Evolutionary conservation across 2,797 vertebrate species (phyloP), one percentile per base, ranked within the genome.

Genomic region (Chiroxiphia lanceolata): DNA sequence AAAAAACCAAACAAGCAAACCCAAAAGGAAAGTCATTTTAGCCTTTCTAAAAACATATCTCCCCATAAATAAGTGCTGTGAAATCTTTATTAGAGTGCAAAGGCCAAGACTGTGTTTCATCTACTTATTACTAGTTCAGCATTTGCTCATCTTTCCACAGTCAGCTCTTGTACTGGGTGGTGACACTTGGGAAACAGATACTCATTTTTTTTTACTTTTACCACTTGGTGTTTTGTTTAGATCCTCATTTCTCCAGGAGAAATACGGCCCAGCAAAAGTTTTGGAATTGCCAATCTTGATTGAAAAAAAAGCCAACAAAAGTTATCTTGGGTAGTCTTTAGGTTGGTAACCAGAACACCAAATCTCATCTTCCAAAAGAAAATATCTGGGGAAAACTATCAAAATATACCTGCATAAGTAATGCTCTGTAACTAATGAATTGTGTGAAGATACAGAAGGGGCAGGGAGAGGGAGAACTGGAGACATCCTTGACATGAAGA

Each of bases 131-230:
- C 1, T 4, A 71, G 40, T 57, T 83, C 36, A 83, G 3, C 11
- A 3, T 59, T 80, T 69, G 17, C 18, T n/a, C 10, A 2, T 67
- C 16, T 77, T 68, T 34, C 27, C 1, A 0, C 14, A 45, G 23
- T 74, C 27, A 59, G 11, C 16, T 65, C 34, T 36, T 65, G 0
- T 10, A 4, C 15, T 80, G 60, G 12, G 27, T 53, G 20, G 6
- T 67, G 26, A 40, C 20, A 2, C 31, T 61, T 71, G 26, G 29
- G 29, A 71, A 88, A 15, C 11, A 20, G 3, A 13, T 29, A 27
- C 1, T 40, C 0, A 0, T 16, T 25, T 83, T 81, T 81, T 40
- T 61, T 48, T 10, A 13, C 33, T 57, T 9, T 11, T 69, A 6
- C 16, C 10, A 6, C 13, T 88, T 26, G n/a, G 5, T 48, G 7